Evolutionary conservation across 2,797 vertebrate genomes (phyloP).

Genomic region (Chaetodon trifasciatus): DNA sequence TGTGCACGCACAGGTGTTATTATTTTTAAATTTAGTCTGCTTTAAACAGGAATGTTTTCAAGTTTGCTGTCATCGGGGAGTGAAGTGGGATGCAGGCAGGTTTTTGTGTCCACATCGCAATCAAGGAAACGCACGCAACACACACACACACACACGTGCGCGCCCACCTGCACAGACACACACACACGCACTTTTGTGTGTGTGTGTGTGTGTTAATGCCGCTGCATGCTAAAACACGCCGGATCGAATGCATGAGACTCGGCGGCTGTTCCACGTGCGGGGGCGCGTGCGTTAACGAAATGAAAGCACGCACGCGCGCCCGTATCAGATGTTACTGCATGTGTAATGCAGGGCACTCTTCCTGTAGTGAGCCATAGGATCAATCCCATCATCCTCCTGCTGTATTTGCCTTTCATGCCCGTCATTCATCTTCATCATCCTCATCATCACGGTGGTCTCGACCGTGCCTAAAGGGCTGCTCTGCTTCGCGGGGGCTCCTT

Average conservation of each 20-base stretch:
- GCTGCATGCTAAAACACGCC: background rate
- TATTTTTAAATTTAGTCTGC: background rate
- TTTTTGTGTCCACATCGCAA: slow-evolving; percentile 51
- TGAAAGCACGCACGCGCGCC: background rate
- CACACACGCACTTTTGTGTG: background rate
- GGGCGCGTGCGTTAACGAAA: background rate
- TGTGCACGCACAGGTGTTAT: background rate
- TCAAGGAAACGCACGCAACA: slow-evolving; percentile 49
- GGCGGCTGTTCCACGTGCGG: background rate
- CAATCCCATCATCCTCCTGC: background rate
- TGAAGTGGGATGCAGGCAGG: slow-evolving; percentile 40
- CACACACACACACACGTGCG: background rate
- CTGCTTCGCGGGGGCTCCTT: background rate
- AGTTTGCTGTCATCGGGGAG: slow-evolving; percentile 35
- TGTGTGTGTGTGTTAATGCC: background rate
- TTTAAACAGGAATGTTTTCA: background rate
- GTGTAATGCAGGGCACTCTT: background rate
- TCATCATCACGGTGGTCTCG: background rate
- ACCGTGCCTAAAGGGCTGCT: no score
- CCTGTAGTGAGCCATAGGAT: slow-evolving; percentile 19
- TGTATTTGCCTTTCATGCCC: background rate
- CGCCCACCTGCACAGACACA: background rate
- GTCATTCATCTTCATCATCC: background rate
- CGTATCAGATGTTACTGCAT: background rate
- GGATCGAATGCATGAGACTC: background rate